Base-by-base conservation (phyloP, 2,113 vertebrate species). In the Dolichotis patagonum region DNA sequence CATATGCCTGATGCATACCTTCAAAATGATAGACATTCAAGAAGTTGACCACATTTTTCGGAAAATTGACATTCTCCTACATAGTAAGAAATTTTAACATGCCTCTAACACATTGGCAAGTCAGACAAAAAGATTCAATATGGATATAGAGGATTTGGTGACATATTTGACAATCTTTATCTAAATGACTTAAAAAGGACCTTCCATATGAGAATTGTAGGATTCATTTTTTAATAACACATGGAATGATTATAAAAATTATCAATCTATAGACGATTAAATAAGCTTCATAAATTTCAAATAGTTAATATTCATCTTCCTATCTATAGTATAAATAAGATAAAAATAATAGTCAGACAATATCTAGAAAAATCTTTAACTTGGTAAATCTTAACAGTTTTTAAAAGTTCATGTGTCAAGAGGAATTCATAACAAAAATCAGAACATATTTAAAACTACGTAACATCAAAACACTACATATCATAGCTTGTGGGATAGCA, bases 21-120 rank as follows among this genome's bases (percentile, higher is more conserved):
- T 82, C 56, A 87, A 69, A 86, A 62, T 81, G 41, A 92, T 26
- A 85, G n/a, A 95, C 85, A 89, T 22, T 38, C 63, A 22, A 94
- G 41, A 58, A 81, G 35, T 56, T 71, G 41, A 84, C 12, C 73
- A 49, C 43, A 78, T 52, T 89, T 69, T 86, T 90, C 88, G 84
- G 62, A 84, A 91, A 91, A 80, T 81, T 60, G 75, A 4, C 58
- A 54, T 28, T 20, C 54, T 56, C 7, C 0, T 86, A 77, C 16
- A 56, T 32, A 73, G 63, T 38, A 38, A 80, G 32, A 49, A 41
- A 90, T 80, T 80, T 90, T 87, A 58, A 41, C 41, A 65, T 0
- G 10, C 4, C 12, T 85, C 20, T 78, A 35, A 54, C 28, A 81
- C 71, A 85, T 2, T 88, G 71, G 38, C 11, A 91, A 91, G 62